These are phyloP conservation scores for Mesorhabditis sp. DNA, from an alignment of 2,888 invertebrate species.

Conservation along the genomic window DNA sequence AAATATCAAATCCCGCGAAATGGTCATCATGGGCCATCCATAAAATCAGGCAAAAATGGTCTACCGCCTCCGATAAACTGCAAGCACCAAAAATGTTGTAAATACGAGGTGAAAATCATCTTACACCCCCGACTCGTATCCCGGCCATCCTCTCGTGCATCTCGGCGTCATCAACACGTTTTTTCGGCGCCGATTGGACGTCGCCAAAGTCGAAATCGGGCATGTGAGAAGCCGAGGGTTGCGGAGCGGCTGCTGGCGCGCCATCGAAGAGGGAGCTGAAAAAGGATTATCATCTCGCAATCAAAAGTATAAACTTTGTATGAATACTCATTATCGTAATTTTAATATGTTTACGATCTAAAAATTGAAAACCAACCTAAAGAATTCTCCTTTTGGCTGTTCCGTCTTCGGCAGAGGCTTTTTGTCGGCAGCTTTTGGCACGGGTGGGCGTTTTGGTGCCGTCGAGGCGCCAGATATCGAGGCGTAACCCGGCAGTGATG, in stretches of 20 bases:
- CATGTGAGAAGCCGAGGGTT: slow-evolving; percentile 6
- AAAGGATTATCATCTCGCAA: not conserved
- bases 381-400: not conserved
- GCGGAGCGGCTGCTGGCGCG: slow-evolving; percentile 2
- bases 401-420: no score
- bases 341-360: not conserved
- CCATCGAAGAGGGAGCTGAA: not conserved
- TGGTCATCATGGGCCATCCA: no score
- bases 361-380: slow-evolving; percentile 1
- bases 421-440: not conserved
- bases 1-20: no score
- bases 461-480: not conserved
- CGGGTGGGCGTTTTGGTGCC: not conserved
- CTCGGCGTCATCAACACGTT: slow-evolving; percentile 21
- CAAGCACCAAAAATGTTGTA: no score
- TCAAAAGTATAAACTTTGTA: slow-evolving; percentile 7
- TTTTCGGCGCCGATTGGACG: slow-evolving; percentile 10
- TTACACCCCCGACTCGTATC: slow-evolving; percentile 25
- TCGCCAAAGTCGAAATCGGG: not conserved
- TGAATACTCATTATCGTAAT: not conserved
- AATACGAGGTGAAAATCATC: not conserved
- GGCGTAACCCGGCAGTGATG: slow-evolving; percentile 3
- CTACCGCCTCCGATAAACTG: no score
- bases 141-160: slow-evolving; percentile 26
- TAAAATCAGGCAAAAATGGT: no score